Evolutionary conservation across 2,888 invertebrate genomes (phyloP).

Genomic region (Coecobrya sp.): DNA sequence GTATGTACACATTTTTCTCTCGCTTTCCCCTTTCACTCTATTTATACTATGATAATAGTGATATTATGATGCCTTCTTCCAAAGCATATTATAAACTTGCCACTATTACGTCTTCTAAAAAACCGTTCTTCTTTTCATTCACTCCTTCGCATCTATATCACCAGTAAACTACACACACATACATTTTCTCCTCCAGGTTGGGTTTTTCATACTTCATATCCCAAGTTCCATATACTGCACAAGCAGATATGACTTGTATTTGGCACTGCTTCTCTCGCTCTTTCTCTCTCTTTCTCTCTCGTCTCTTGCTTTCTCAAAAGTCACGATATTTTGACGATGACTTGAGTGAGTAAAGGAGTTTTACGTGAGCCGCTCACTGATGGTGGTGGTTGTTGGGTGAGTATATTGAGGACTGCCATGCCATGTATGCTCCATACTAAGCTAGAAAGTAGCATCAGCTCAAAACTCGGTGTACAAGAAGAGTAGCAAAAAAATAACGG

Average conservation of each 20-base stretch:
- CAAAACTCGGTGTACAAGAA: conserved; percentile 27
- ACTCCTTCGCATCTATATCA: background rate
- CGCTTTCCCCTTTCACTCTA: conserved; percentile 1
- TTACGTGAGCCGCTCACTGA: conserved; percentile 78
- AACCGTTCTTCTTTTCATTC: conserved; percentile 27
- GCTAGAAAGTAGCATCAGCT: conserved; percentile 44
- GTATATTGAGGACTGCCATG: conserved; percentile 38
- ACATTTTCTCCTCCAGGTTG: conserved; percentile 28
- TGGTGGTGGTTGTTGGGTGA: conserved; percentile 52
- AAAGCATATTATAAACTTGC: conserved; percentile 35
- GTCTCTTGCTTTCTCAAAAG: conserved; percentile 60
- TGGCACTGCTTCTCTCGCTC: conserved; percentile 10
- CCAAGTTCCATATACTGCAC: conserved; percentile 21
- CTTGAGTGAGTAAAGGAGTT: conserved; percentile 76
- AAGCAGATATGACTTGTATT: conserved; percentile 35
- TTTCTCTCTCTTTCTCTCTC: conserved; percentile 31
- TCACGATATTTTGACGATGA: conserved; percentile 80
- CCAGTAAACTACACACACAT: background rate
- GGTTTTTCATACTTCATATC: background rate
- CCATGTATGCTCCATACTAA: conserved; percentile 42
- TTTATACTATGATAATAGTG: conserved; percentile 39
- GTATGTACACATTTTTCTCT: conserved; percentile 34
- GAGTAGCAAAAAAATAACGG: conserved; percentile 14
- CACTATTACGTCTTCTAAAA: conserved; percentile 39
- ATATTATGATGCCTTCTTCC: conserved; percentile 52